Conservation (phyloP, 2,888 invertebrate species). For the Pocota personata region DNA sequence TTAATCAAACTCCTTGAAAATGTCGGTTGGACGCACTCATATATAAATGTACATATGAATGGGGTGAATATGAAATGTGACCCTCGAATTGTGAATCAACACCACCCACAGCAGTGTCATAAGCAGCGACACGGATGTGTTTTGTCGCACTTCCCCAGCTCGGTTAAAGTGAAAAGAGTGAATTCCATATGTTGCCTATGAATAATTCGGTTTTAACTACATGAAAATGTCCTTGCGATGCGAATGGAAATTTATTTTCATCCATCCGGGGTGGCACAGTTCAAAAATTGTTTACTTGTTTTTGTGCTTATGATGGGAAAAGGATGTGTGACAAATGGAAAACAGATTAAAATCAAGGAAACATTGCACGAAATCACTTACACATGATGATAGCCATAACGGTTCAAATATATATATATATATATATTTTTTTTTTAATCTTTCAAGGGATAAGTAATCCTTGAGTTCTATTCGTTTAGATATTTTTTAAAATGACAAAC, state of each 20-base stretch:
- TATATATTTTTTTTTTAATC: neutral
- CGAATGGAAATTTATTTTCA: slow-evolving; percentile 57
- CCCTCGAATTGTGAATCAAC: slow-evolving; percentile 62
- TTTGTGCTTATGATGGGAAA: neutral
- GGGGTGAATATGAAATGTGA: slow-evolving; percentile 65
- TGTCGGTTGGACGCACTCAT: slow-evolving; percentile 47
- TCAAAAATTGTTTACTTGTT: slow-evolving; percentile 40
- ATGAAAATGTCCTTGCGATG: slow-evolving; percentile 65
- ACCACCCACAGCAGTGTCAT: slow-evolving; percentile 25
- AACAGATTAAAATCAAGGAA: slow-evolving; percentile 31
- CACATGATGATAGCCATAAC: neutral
- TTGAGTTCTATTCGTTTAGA: neutral
- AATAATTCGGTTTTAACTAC: slow-evolving; percentile 73
- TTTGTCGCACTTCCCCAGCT: neutral
- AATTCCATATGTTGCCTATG: slow-evolving; percentile 66
- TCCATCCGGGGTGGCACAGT: slow-evolving; percentile 19
- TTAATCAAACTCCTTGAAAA: slow-evolving; percentile 64
- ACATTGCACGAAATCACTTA: slow-evolving; percentile 27
- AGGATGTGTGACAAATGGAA: slow-evolving; percentile 30
- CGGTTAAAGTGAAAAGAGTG: slow-evolving; percentile 29
- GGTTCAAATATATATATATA: neutral
- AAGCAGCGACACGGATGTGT: slow-evolving; percentile 34
- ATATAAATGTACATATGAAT: slow-evolving; percentile 35
- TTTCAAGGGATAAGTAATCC: neutral
- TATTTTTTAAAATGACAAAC: neutral